Percentiles rank a stretch among this genome's conserved stretches.
Evolutionary conservation across 2,113 vertebrate species (phyloP).

Genomic region (Physeter macrocephalus): DNA sequence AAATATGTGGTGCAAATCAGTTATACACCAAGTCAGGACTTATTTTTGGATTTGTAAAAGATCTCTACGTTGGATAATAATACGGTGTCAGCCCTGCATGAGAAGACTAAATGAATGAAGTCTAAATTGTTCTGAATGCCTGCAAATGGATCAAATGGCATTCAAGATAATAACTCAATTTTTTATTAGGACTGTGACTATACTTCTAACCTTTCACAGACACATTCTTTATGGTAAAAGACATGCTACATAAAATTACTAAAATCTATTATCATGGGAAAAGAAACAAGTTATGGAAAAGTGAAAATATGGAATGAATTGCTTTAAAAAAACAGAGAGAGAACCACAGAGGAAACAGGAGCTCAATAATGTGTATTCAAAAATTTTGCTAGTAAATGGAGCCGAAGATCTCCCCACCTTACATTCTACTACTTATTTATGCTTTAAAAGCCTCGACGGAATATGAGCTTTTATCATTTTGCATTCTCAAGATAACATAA

Average conservation of each 20-base stretch:
- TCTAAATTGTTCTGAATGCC: constrained; percentile 35
- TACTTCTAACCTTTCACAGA: constrained; percentile 12
- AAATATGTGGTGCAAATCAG: constrained; percentile 32
- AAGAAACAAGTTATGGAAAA: constrained; percentile 32
- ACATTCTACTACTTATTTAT: constrained; percentile 14
- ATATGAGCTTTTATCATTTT: background rate
- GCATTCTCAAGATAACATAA: background rate
- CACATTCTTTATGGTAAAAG: background rate
- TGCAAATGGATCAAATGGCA: constrained; percentile 23
- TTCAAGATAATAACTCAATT: constrained; percentile 60
- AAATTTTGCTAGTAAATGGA: background rate
- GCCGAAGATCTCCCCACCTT: background rate
- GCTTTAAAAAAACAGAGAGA: constrained; percentile 18
- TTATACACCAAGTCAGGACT: background rate
- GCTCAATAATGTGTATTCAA: constrained; percentile 15
- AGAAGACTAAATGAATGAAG: constrained; percentile 53
- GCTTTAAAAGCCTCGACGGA: background rate
- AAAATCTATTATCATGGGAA: constrained; percentile 29
- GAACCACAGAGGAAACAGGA: background rate
- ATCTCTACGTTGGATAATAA: constrained; percentile 42
- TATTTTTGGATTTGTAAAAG: constrained; percentile 56
- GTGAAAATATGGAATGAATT: constrained; percentile 19
- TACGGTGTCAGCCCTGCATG: background rate
- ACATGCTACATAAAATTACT: constrained; percentile 47
- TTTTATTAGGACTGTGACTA: constrained; percentile 30